phyloP scores from a whole-genome alignment of 2,797 vertebrate genomes.

The Sebastes ruberrimus region DNA sequence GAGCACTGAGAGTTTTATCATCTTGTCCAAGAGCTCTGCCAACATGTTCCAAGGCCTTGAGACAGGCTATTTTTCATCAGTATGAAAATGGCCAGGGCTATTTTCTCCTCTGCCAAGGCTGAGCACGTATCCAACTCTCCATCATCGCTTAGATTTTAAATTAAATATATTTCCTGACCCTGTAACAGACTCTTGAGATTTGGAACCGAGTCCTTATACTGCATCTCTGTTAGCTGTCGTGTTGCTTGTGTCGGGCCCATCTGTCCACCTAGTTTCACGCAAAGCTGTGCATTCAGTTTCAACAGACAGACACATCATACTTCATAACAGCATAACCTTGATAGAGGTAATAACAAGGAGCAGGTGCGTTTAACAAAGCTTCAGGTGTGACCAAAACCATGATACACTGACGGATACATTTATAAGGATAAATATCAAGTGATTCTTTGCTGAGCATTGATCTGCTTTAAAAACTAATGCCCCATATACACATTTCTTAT shows the following conservation, averaged over 20 bases:
- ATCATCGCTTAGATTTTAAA: neutral
- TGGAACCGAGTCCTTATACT: neutral
- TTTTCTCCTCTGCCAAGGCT: conserved; percentile 10
- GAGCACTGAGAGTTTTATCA: conserved; percentile 11
- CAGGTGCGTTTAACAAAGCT: conserved; percentile 11
- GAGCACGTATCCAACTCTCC: neutral
- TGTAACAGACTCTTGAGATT: neutral
- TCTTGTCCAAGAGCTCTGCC: conserved; percentile 20
- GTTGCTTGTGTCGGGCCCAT: neutral
- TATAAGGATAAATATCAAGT: neutral
- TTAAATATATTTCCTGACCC: conserved; percentile 21
- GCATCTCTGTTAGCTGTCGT: neutral
- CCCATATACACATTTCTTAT: neutral
- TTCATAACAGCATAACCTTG: conserved; percentile 26
- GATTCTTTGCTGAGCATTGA: neutral
- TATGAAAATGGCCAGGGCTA: conserved; percentile 4
- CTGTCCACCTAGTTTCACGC: conserved; percentile 16
- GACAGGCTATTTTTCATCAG: conserved; percentile 29
- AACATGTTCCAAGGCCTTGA: conserved; percentile 27
- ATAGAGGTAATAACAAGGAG: neutral
- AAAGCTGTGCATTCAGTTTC: conserved; percentile 6
- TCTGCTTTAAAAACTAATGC: neutral
- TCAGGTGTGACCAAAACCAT: conserved; percentile 7
- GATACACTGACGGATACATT: neutral
- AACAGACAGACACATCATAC: conserved; percentile 33